Conservation (phyloP, 2,888 invertebrate species). For the Diarsia dahlii region DNA sequence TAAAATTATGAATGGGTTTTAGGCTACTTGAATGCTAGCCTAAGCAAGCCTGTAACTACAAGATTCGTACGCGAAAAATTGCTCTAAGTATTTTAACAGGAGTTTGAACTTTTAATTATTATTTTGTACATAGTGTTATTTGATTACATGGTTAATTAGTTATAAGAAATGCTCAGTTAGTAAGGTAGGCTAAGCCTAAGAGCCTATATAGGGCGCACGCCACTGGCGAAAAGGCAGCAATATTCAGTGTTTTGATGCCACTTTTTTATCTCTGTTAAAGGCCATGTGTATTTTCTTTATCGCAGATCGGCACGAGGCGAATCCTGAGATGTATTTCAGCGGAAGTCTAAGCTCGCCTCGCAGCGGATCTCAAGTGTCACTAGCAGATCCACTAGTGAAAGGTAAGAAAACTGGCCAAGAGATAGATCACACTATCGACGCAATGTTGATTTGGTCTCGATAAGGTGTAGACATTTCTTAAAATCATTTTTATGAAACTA, state of each 20-base stretch:
- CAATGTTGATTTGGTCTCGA: neutral
- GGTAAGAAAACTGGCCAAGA: constrained; percentile 68
- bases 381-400: constrained; percentile 84
- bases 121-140: too few relatives aligned
- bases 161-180: too few relatives aligned
- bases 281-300: neutral
- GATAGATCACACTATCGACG: neutral
- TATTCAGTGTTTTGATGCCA: neutral
- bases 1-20: too few relatives aligned
- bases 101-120: too few relatives aligned
- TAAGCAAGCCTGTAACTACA: too few relatives aligned
- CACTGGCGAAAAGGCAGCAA: neutral
- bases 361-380: constrained; percentile 83
- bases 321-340: constrained; percentile 88
- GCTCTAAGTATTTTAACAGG: too few relatives aligned
- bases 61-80: too few relatives aligned
- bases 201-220: too few relatives aligned
- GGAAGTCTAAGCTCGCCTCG: constrained; percentile 86
- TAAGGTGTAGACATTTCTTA: neutral
- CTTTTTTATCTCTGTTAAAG: neutral
- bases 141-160: too few relatives aligned
- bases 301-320: constrained; percentile 87
- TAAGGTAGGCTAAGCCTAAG: too few relatives aligned
- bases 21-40: too few relatives aligned
- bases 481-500: neutral